Evolutionary conservation across 2,888 invertebrate genomes (phyloP).

Genomic region (Volucella inflata): DNA sequence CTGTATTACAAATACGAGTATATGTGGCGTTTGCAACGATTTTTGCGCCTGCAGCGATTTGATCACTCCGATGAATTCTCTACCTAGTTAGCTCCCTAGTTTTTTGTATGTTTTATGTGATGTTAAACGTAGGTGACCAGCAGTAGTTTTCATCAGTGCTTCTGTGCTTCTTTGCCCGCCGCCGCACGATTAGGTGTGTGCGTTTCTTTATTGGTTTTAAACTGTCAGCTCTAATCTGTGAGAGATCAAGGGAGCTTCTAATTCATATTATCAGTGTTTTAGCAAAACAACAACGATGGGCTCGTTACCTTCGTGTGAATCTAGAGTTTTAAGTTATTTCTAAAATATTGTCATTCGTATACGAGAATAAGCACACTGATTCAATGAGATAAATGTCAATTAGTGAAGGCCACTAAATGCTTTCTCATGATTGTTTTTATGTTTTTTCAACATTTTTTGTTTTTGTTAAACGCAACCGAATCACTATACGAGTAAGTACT

Average conservation of each 20-base stretch:
- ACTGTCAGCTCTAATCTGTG: constrained; percentile 74
- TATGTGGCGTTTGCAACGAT: constrained; percentile 59
- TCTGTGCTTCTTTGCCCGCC: constrained; percentile 32
- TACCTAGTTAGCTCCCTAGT: constrained; percentile 12
- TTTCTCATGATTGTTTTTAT: constrained; percentile 57
- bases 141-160: constrained; percentile 62
- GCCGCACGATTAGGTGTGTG: constrained; percentile 48
- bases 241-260: constrained; percentile 73
- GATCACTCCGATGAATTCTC: constrained; percentile 70
- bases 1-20: background rate
- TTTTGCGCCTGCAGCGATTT: constrained; percentile 72
- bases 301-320: too few species aligned
- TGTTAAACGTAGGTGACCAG: constrained; percentile 65
- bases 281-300: constrained; percentile 2
- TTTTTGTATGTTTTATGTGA: constrained; percentile 61
- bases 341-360: too few species aligned
- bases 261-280: constrained; percentile 68
- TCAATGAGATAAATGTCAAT: constrained; percentile 64
- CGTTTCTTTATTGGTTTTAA: constrained; percentile 74
- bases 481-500: too few species aligned
- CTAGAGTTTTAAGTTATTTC: too few species aligned
- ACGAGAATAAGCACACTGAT: background rate
- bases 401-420: constrained; percentile 65
- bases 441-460: background rate
- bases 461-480: background rate